These are phyloP conservation scores for Actinopyga echinites DNA, from an alignment of 53 echinoderm and acorn worm genomes.

Conservation along the genomic window DNA sequence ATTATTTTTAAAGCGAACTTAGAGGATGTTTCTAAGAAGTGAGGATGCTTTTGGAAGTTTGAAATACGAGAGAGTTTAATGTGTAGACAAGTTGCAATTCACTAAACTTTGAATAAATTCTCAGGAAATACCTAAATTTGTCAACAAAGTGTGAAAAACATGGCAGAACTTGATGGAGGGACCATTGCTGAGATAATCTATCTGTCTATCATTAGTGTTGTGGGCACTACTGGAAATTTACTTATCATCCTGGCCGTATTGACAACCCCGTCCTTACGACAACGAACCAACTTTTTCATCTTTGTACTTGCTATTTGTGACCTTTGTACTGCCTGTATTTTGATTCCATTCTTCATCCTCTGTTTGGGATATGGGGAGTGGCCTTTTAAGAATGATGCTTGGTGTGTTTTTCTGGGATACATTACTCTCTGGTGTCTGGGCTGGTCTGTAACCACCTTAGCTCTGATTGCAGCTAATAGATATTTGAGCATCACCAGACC, in stretches of 20 bases:
- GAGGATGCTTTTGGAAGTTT: too few relatives aligned
- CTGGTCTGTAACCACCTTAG: conserved; percentile 64
- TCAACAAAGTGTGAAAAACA: neutral
- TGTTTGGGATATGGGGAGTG: conserved; percentile 42
- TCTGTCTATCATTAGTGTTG: conserved; percentile 52
- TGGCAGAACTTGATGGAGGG: conserved; percentile 11
- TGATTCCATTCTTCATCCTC: conserved; percentile 62
- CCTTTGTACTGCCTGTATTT: conserved; percentile 51
- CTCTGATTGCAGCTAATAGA: conserved; percentile 71
- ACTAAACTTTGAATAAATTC: too few relatives aligned
- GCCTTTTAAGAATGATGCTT: conserved; percentile 43
- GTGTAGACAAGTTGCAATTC: too few relatives aligned
- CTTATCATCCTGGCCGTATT: conserved; percentile 79
- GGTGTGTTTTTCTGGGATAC: conserved; percentile 71
- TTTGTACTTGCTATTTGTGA: conserved; percentile 74
- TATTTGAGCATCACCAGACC: conserved; percentile 74
- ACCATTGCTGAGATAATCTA: conserved; percentile 59
- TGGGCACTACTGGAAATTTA: conserved; percentile 80
- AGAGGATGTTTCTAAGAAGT: too few relatives aligned
- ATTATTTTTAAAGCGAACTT: too few relatives aligned
- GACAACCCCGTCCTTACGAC: conserved; percentile 62
- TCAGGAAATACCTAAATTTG: too few relatives aligned
- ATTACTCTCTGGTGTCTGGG: conserved; percentile 67
- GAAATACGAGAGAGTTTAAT: too few relatives aligned
- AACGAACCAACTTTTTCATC: conserved; percentile 72